phyloP scores from a whole-genome alignment of 2,888 invertebrate genomes.

The Gonocerus acuteangulatus region DNA sequence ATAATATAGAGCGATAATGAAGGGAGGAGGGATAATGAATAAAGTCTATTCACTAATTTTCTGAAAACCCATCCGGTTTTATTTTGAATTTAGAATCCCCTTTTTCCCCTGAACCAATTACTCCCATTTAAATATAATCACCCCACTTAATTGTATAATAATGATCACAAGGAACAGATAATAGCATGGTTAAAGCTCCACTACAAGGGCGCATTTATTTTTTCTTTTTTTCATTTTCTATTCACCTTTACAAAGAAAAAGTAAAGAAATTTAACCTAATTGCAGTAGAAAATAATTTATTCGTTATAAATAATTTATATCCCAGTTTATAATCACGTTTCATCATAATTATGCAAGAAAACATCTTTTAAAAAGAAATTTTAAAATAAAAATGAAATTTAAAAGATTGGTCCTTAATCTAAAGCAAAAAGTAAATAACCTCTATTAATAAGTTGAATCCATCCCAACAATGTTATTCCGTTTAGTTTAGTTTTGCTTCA shows the following conservation, averaged over 20 bases:
- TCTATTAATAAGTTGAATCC: too few relatives aligned
- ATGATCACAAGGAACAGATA: conserved; percentile 13
- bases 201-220: background rate
- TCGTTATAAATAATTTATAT: too few relatives aligned
- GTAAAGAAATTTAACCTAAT: background rate
- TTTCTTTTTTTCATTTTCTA: background rate
- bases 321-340: too few relatives aligned
- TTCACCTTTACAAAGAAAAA: conserved; percentile 1
- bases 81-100: background rate
- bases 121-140: conserved; percentile 19
- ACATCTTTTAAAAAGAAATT: too few relatives aligned
- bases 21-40: background rate
- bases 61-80: background rate
- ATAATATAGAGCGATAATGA: background rate
- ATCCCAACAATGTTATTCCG: too few relatives aligned
- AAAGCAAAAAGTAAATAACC: too few relatives aligned
- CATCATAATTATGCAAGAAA: too few relatives aligned
- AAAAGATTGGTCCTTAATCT: too few relatives aligned
- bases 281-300: too few relatives aligned
- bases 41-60: conserved; percentile 2
- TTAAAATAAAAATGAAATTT: too few relatives aligned
- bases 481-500: too few relatives aligned
- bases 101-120: background rate
- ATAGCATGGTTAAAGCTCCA: conserved; percentile 1
- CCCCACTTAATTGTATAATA: conserved; percentile 14